Base-by-base conservation (phyloP, 2,888 invertebrate species). In the Drosophila falleni region DNA sequence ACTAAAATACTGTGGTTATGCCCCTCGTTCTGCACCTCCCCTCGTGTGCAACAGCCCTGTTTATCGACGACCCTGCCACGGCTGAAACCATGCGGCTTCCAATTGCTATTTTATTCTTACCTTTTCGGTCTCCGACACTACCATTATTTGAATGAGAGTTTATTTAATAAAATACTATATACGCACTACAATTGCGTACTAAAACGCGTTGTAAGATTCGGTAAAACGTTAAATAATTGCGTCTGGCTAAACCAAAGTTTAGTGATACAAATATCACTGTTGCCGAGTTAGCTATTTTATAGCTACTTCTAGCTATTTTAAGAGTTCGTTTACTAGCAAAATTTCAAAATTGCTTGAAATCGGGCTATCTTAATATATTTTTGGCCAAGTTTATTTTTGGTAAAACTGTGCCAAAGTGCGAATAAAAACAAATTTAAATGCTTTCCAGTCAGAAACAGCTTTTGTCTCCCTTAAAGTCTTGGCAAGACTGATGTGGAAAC, bases 71-170 rank as follows among this genome's bases (percentile, higher is more conserved):
- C 71, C 78, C 79, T 87, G 85, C 82, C 80, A 82, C 87, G 78
- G 86, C 74, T 80, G 49, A 80, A 81, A 81, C 77, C 84, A 83
- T 84, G 87, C 84, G 81, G 85, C 77, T 67, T 16, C 47, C 53
- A 47, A 64, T 76, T 56, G 33, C 29, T 29, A 58, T 61, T 67
- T 71, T 39, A 35, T 55, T 35, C 87, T 87, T 79, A 87, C 87
- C 87, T 87, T 87, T 53, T 87, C 87, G 56, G 61, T 87, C 75
- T 87, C 89, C 56, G 88, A 89, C 80, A 89, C 84, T 56, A 87
- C 87, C 87, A 87, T 87, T 46, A 55, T 85, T 59, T 62, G 56
- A 66, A 70, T 58, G 59, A 55, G 49, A 46, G 58, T 76, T 56
- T 68, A 58, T 56, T 63, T 71, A 5, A 42, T 6, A 5, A 68